These are phyloP conservation scores for Harpagifer antarcticus DNA, from an alignment of 2,797 vertebrate species.

Conservation along the genomic window DNA sequence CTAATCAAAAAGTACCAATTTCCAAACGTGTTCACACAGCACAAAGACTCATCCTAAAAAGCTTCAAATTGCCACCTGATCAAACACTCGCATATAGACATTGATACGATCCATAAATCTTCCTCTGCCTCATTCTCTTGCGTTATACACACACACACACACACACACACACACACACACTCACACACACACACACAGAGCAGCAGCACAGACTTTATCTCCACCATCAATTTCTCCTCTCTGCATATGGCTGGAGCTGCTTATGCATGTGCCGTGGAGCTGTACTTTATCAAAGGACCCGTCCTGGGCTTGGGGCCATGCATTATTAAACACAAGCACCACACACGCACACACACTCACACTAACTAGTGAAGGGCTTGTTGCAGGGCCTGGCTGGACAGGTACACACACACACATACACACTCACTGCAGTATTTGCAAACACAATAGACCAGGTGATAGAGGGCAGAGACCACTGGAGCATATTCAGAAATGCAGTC, in stretches of 20 bases:
- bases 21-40: slow-evolving; percentile 64
- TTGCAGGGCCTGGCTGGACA: slow-evolving; percentile 73
- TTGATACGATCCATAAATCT: slow-evolving; percentile 79
- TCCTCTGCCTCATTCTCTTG: slow-evolving; percentile 56
- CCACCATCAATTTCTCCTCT: slow-evolving; percentile 86
- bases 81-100: slow-evolving; percentile 72
- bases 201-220: slow-evolving; percentile 83
- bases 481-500: slow-evolving; percentile 53
- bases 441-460: slow-evolving; percentile 54
- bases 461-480: slow-evolving; percentile 51
- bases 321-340: slow-evolving; percentile 87
- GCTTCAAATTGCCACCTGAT: slow-evolving; percentile 74
- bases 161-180: slow-evolving; percentile 3
- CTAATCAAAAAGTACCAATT: slow-evolving; percentile 62
- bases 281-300: slow-evolving; percentile 88
- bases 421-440: slow-evolving; percentile 55
- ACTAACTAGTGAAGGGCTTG: slow-evolving; percentile 68
- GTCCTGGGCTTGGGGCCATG: slow-evolving; percentile 85
- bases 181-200: slow-evolving; percentile 52
- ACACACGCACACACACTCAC: slow-evolving; percentile 54
- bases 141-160: background rate
- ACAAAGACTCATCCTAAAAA: slow-evolving; percentile 63
- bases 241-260: slow-evolving; percentile 87
- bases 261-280: slow-evolving; percentile 85
- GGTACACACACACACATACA: slow-evolving; percentile 53